Percentiles rank a stretch among this genome's conserved stretches.
phyloP scores from a whole-genome alignment of 2,113 vertebrate species.

The Dicaeum eximium region DNA sequence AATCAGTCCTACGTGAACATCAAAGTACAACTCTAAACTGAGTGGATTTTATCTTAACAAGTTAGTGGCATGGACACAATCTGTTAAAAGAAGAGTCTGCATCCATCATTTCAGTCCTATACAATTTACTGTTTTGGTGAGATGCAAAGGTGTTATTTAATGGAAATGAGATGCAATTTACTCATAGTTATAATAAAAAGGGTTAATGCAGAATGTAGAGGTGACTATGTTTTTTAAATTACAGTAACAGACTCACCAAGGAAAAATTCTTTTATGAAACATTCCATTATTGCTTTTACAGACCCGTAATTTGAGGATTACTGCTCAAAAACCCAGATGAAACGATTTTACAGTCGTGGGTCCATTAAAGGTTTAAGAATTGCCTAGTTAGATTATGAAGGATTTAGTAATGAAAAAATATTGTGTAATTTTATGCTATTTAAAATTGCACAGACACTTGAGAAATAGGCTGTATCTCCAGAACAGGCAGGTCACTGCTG shows the following conservation, averaged over 20 bases:
- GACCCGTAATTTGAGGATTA: conserved; percentile 54
- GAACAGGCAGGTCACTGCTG: neutral
- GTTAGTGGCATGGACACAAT: neutral
- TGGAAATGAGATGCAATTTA: neutral
- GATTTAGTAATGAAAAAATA: neutral
- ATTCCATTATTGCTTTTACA: conserved; percentile 24
- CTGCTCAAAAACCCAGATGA: conserved; percentile 15
- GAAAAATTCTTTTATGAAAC: conserved; percentile 31
- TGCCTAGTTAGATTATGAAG: neutral
- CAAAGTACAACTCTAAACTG: neutral
- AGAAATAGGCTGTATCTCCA: neutral
- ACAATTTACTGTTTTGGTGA: neutral
- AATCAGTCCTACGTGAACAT: neutral
- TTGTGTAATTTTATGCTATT: neutral
- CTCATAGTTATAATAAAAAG: conserved; percentile 23
- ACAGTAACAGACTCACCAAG: neutral
- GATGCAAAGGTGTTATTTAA: neutral
- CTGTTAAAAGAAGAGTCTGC: neutral
- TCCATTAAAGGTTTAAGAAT: conserved; percentile 45
- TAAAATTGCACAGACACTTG: neutral
- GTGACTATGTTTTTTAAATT: conserved; percentile 17
- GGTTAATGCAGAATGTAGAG: conserved; percentile 34
- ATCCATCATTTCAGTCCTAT: neutral
- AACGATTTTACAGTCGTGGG: conserved; percentile 37
- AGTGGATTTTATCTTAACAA: conserved; percentile 15